Conservation (phyloP, 1,140 invertebrate genomes). For the Euschistus heros region DNA sequence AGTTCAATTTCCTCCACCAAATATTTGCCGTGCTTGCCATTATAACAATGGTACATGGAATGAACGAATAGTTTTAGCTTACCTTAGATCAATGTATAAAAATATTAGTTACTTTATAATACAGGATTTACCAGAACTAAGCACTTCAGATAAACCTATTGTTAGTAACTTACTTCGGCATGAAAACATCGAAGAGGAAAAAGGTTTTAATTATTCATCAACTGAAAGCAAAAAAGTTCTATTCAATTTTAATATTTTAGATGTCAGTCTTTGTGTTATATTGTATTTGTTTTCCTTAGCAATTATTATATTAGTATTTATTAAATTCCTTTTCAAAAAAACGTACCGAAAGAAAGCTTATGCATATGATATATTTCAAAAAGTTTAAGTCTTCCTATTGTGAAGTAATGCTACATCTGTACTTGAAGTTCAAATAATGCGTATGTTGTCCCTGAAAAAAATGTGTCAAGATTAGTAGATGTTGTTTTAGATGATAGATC, state of each 20-base stretch:
- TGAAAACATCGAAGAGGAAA: constrained; percentile 30
- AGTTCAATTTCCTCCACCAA: constrained; percentile 69
- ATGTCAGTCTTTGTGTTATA: constrained; percentile 63
- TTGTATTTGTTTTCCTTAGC: constrained; percentile 56
- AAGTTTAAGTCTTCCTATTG: not conserved
- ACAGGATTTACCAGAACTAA: constrained; percentile 14
- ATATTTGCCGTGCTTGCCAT: constrained; percentile 60
- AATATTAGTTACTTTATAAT: constrained; percentile 29
- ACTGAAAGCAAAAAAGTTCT: constrained; percentile 30
- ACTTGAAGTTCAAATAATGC: too few species aligned
- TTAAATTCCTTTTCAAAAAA: constrained; percentile 58
- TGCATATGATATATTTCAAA: constrained; percentile 15
- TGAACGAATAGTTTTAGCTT: constrained; percentile 55
- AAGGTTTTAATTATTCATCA: constrained; percentile 4
- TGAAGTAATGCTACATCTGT: too few species aligned
- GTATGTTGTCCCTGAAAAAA: too few species aligned
- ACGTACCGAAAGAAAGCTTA: constrained; percentile 58
- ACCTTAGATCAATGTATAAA: constrained; percentile 64
- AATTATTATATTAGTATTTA: constrained; percentile 62
- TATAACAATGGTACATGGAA: constrained; percentile 51
- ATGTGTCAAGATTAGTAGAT: too few species aligned
- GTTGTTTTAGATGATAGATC: too few species aligned
- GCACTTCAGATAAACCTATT: constrained; percentile 25
- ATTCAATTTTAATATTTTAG: constrained; percentile 50
- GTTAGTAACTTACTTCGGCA: constrained; percentile 29